Base-by-base conservation (phyloP, 2,888 invertebrate species). In the Lypha dubia region DNA sequence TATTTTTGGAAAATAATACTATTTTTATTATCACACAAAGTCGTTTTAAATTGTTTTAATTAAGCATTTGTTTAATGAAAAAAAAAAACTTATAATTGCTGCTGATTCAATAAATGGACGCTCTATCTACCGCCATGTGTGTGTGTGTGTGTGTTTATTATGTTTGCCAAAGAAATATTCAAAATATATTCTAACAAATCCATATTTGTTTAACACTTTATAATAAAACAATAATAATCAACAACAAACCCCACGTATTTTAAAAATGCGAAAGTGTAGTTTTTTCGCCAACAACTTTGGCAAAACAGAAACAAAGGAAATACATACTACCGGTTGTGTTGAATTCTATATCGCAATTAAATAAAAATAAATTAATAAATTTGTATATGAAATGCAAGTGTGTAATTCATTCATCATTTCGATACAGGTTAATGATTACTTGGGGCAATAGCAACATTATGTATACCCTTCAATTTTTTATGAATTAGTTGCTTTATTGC, bases 241-340 rank as follows among this genome's bases (percentile, higher is more conserved):
- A 35, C 38, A 60, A 60, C 41, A 60, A 44, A 11, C 62, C 79
- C 41, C 53, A 79, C 79, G 24, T 62, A 53, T 20, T 49, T 24
- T 6, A 20, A 44, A n/a, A 11, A 8, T 53, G n/a, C 20, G 17
- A 51, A 11, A 38, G 4, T 51, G 9, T 60, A 20, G 15, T 28
- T 35, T 58, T 41, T 70, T 71, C 9, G 44, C 44, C 32, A 17
- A 65, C 49, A 71, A 71, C 56, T 79, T 58, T 28, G 24, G 65
- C 38, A 49, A 49, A 49, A 65, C 32, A 22, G n/a, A 53, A 49
- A 71, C 17, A 79, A 73, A 79, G 71, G 56, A 79, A 79, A 71
- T 20, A 63, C 63, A 49, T 58, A 46, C 71, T 58, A 46, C 71
- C 63, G 49, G 63, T 79, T 63, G 35, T 71, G 46, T 56, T 7